These are phyloP conservation scores for Hippolais icterina DNA, from an alignment of 2,113 vertebrate genomes.

Conservation along the genomic window DNA sequence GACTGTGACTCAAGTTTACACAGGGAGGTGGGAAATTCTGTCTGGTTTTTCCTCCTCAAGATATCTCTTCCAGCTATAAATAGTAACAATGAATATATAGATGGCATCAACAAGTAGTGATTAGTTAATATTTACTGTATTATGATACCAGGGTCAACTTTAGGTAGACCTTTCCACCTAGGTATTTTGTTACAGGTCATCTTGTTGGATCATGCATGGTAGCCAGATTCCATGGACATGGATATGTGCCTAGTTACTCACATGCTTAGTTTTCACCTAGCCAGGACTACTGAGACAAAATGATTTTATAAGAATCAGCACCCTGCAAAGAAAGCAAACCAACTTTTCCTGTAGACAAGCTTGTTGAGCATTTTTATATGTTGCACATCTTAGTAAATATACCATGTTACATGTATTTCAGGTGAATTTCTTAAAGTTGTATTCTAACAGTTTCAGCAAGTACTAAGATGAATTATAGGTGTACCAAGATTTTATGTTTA, in stretches of 20 bases:
- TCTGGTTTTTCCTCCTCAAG: background rate
- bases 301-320: background rate
- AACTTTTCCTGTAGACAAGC: background rate
- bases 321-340: background rate
- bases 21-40: background rate
- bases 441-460: background rate
- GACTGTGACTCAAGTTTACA: background rate
- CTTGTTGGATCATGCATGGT: background rate
- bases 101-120: background rate
- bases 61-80: background rate
- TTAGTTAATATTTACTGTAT: slow-evolving; percentile 3
- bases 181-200: slow-evolving; percentile 42
- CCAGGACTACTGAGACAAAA: background rate
- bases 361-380: background rate
- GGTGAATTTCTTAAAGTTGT: background rate
- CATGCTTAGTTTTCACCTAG: background rate
- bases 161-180: slow-evolving; percentile 31
- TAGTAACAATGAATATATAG: background rate
- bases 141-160: slow-evolving; percentile 10
- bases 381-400: background rate
- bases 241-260: background rate
- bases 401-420: background rate
- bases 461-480: background rate
- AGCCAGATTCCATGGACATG: background rate
- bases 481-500: background rate